phyloP scores from a whole-genome alignment of 2,797 vertebrate genomes.

The Pseudomugil gertrudae region DNA sequence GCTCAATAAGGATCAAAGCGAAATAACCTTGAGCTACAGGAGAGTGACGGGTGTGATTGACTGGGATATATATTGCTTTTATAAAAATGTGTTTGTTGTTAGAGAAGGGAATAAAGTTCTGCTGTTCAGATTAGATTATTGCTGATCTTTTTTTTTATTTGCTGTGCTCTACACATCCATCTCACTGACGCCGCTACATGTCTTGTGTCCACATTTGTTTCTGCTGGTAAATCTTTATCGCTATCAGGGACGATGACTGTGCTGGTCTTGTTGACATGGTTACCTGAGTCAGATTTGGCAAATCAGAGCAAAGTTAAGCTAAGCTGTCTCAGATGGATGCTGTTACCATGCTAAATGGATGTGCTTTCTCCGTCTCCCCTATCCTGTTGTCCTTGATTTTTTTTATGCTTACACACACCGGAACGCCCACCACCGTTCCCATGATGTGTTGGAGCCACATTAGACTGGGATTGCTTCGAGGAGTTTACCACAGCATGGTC shows the following conservation, averaged over 20 bases:
- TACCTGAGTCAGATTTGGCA: constrained; percentile 33
- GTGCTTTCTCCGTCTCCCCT: background rate
- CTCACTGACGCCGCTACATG: too few relatives aligned
- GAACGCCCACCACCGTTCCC: constrained; percentile 30
- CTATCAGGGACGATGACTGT: constrained; percentile 15
- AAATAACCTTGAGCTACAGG: constrained; percentile 36
- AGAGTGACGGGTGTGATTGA: constrained; percentile 40
- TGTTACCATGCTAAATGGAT: constrained; percentile 26
- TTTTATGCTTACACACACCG: constrained; percentile 12
- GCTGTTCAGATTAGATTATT: constrained; percentile 30
- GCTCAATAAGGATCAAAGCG: constrained; percentile 32
- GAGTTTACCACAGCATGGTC: constrained; percentile 13
- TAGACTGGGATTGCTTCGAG: constrained; percentile 1
- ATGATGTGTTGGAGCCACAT: constrained; percentile 33
- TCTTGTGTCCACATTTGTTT: constrained; percentile 20
- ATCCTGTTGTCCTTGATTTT: constrained; percentile 33
- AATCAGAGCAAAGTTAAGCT: constrained; percentile 20
- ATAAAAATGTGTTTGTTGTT: constrained; percentile 39
- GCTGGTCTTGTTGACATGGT: constrained; percentile 43
- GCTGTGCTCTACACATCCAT: background rate
- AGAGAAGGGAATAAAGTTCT: background rate
- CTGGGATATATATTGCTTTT: constrained; percentile 55
- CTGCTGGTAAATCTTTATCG: constrained; percentile 9
- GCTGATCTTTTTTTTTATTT: constrained; percentile 5
- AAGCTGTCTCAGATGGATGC: constrained; percentile 9